phyloP scores from a whole-genome alignment of 2,113 vertebrate genomes.

The Strix aluco region DNA sequence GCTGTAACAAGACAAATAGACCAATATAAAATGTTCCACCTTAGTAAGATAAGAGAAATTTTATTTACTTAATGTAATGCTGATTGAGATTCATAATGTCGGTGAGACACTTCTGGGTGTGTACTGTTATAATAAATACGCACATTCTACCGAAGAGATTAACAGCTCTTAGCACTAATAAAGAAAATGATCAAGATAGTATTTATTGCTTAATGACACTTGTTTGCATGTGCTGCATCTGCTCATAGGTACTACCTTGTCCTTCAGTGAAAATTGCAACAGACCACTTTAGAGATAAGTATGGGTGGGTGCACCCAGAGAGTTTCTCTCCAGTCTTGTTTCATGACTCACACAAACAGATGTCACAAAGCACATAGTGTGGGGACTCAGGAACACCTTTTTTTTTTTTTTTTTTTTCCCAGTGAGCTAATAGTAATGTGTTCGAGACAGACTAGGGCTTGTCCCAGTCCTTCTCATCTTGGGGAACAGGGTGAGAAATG shows the following conservation, averaged over 20 bases:
- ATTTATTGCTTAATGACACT: background rate
- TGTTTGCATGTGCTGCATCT: background rate
- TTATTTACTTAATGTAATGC: background rate
- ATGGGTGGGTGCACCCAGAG: background rate
- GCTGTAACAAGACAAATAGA: background rate
- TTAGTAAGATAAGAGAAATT: background rate
- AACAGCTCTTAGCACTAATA: background rate
- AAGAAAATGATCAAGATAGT: background rate
- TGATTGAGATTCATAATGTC: background rate
- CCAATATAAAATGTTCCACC: background rate
- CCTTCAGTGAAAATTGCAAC: background rate
- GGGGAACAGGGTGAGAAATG: background rate
- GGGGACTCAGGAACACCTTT: background rate
- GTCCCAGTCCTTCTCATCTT: background rate
- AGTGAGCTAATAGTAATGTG: background rate
- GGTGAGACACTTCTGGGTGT: conserved; percentile 30
- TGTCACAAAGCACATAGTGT: accelerated
- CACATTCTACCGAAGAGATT: background rate
- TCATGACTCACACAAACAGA: background rate
- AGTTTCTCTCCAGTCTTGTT: background rate
- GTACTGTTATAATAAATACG: background rate
- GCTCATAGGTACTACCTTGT: background rate
- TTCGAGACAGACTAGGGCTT: background rate
- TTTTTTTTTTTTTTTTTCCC: background rate
- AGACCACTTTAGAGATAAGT: background rate